Conservation (phyloP, 2,888 invertebrate genomes). For the Melanchra persicariae region DNA sequence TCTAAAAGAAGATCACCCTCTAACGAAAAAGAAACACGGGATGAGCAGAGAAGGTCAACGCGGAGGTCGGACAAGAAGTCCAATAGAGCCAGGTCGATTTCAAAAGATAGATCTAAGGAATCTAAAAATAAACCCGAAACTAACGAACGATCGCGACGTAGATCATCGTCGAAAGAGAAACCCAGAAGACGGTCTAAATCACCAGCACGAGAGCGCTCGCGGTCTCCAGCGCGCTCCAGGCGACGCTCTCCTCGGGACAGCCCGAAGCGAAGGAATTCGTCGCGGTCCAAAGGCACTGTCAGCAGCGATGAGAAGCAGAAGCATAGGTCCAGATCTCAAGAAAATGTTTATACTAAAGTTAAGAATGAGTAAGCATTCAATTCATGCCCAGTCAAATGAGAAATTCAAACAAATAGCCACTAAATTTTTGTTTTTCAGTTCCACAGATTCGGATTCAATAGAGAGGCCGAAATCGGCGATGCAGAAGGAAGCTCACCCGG, state of each 20-base stretch:
- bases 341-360: constrained; percentile 77
- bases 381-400: background rate
- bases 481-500: constrained; percentile 86
- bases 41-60: constrained; percentile 75
- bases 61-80: constrained; percentile 78
- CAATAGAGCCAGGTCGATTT: constrained; percentile 74
- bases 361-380: constrained; percentile 84
- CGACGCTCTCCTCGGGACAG: constrained; percentile 71
- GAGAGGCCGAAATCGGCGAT: constrained; percentile 88
- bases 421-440: constrained; percentile 71
- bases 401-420: background rate
- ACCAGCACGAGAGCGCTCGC: constrained; percentile 72
- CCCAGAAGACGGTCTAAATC: constrained; percentile 78
- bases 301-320: constrained; percentile 78
- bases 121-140: constrained; percentile 79
- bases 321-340: constrained; percentile 85
- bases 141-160: constrained; percentile 74
- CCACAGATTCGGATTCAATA: constrained; percentile 86
- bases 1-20: constrained; percentile 79
- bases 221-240: constrained; percentile 69
- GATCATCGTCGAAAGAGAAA: constrained; percentile 80
- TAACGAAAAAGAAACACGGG: constrained; percentile 75
- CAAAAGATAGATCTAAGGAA: constrained; percentile 79
- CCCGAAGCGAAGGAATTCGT: constrained; percentile 63
- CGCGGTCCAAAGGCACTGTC: constrained; percentile 72